Evolutionary conservation across 2,113 vertebrate species (phyloP).

Genomic region (Circaetus gallicus): DNA sequence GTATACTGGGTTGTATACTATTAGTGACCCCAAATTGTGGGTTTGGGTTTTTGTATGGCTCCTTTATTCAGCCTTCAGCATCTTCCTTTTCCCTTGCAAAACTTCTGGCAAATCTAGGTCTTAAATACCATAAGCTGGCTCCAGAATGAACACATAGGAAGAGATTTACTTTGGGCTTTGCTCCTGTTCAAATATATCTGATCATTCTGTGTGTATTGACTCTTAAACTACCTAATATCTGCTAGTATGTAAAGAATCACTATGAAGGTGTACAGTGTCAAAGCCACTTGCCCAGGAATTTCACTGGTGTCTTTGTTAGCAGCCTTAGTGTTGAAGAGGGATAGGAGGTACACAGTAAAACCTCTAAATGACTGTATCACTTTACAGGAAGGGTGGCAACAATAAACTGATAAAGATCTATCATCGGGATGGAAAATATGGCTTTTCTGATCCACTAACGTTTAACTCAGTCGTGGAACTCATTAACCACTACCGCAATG

Average conservation of each 20-base stretch:
- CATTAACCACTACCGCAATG: slow-evolving; percentile 92
- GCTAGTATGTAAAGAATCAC: neutral
- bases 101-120: neutral
- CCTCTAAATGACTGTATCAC: neutral
- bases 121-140: slow-evolving; percentile 1
- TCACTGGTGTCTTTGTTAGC: neutral
- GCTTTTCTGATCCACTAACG: slow-evolving; percentile 94
- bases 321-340: neutral
- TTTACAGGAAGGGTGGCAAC: slow-evolving; percentile 92
- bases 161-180: slow-evolving; percentile 24
- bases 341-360: neutral
- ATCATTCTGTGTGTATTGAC: slow-evolving; percentile 13
- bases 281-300: neutral
- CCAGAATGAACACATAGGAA: neutral
- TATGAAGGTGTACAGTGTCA: neutral
- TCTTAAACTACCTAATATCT: neutral
- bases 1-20: neutral
- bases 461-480: slow-evolving; percentile 94
- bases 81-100: neutral
- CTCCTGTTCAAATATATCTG: slow-evolving; percentile 15
- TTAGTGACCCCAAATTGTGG: neutral
- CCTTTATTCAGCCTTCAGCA: neutral
- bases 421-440: slow-evolving; percentile 90
- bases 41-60: neutral
- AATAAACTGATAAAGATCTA: slow-evolving; percentile 98